phyloP scores from a whole-genome alignment of 2,113 vertebrate genomes.

The Sceloporus undulatus region DNA sequence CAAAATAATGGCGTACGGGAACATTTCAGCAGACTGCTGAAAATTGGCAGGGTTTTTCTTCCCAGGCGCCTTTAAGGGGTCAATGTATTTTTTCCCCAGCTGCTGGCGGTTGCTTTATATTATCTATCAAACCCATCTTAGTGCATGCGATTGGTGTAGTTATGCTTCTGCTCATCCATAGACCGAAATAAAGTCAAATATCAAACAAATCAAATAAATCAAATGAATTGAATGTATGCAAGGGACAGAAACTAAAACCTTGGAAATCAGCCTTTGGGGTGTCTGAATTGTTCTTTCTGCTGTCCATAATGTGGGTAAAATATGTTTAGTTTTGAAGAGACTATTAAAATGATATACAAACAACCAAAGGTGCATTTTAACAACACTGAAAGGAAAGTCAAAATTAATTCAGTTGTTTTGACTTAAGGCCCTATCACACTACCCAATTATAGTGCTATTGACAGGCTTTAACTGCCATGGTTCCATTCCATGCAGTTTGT shows the following conservation, averaged over 20 bases:
- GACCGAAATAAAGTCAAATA: too few species aligned
- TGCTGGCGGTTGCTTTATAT: too few species aligned
- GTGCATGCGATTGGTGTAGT: too few species aligned
- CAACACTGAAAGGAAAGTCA: background rate
- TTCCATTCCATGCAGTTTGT: too few species aligned
- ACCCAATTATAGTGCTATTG: too few species aligned
- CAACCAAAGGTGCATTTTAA: too few species aligned
- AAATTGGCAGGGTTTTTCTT: background rate
- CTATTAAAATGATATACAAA: background rate
- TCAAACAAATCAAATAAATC: too few species aligned
- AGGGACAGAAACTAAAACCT: background rate
- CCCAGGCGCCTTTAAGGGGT: background rate
- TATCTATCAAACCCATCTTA: too few species aligned
- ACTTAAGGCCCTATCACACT: background rate
- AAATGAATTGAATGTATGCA: too few species aligned
- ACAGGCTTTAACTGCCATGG: too few species aligned
- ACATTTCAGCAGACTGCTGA: background rate
- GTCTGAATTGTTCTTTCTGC: slow-evolving; percentile 3
- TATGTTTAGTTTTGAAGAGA: background rate
- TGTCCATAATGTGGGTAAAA: background rate
- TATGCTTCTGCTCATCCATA: background rate
- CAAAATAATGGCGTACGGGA: background rate
- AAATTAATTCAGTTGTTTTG: background rate
- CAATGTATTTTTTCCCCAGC: background rate
- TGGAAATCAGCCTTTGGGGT: background rate